Conservation (phyloP, 1,140 invertebrate genomes). For the Pseudomyrmex cubaensis region DNA sequence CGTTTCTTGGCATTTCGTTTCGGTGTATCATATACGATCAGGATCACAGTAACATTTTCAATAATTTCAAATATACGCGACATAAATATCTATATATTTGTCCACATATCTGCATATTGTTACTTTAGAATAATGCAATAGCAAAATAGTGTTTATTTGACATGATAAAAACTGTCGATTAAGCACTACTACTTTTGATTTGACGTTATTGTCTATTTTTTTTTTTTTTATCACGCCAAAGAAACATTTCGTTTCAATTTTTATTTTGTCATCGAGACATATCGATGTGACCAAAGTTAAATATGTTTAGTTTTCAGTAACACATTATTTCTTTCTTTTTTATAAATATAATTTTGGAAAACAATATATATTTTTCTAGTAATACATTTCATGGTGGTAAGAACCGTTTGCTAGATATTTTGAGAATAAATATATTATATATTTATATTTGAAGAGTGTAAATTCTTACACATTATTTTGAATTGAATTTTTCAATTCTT, state of each 20-base stretch:
- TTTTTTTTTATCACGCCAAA: constrained; percentile 37
- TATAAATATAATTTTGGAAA: no score
- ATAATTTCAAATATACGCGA: neutral
- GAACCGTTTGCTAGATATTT: no score
- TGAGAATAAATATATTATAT: no score
- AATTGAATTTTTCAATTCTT: no score
- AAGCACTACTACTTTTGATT: constrained; percentile 65
- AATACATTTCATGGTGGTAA: no score
- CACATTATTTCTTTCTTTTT: neutral
- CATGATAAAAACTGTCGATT: constrained; percentile 64
- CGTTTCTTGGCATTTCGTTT: neutral
- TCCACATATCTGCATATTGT: neutral
- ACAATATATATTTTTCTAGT: no score
- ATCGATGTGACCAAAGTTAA: constrained; percentile 9
- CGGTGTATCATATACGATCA: neutral
- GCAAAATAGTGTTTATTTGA: constrained; percentile 46
- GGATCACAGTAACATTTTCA: neutral
- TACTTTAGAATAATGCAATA: constrained; percentile 22
- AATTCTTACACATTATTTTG: no score
- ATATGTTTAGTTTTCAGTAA: neutral
- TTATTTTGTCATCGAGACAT: constrained; percentile 33
- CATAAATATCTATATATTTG: neutral
- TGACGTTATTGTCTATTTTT: constrained; percentile 70
- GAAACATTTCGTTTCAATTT: constrained; percentile 24
- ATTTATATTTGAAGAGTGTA: no score